These are phyloP conservation scores for Herminia tarsipennalis DNA, from an alignment of 2,888 invertebrate genomes.

Conservation along the genomic window DNA sequence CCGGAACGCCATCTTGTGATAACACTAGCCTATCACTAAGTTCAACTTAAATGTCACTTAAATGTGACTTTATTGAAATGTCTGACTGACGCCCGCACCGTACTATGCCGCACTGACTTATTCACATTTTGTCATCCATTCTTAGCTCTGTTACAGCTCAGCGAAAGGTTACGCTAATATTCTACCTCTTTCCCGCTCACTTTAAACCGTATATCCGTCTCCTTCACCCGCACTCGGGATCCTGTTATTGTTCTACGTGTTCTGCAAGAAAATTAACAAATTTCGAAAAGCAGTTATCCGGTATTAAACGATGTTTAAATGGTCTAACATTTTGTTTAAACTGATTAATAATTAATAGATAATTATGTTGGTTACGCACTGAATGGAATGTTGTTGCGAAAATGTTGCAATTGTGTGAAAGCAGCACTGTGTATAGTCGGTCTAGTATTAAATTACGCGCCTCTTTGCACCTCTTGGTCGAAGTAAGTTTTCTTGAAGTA, in stretches of 20 bases:
- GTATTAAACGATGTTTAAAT: background rate
- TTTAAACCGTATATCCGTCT: slow-evolving; percentile 49
- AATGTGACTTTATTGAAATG: slow-evolving; percentile 61
- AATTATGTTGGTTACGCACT: background rate
- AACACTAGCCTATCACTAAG: slow-evolving; percentile 60
- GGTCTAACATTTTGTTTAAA: background rate
- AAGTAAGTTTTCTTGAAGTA: no score
- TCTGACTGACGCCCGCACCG: slow-evolving; percentile 69
- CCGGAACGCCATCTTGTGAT: slow-evolving; percentile 75
- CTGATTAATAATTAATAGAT: background rate
- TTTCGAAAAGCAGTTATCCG: slow-evolving; percentile 47
- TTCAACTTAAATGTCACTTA: slow-evolving; percentile 69
- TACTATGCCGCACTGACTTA: slow-evolving; percentile 77
- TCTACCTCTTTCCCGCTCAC: slow-evolving; percentile 57
- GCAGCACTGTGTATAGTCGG: no score
- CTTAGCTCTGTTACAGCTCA: slow-evolving; percentile 69
- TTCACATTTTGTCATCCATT: slow-evolving; percentile 77
- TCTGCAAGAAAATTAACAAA: slow-evolving; percentile 70
- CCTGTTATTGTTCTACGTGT: slow-evolving; percentile 81
- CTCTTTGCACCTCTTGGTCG: no score
- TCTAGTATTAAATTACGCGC: no score
- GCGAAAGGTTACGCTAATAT: slow-evolving; percentile 76
- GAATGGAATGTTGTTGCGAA: background rate
- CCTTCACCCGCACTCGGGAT: slow-evolving; percentile 58
- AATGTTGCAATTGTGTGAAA: background rate